These are phyloP conservation scores for Conistra vaccinii DNA, from an alignment of 2,888 invertebrate genomes.

Conservation along the genomic window DNA sequence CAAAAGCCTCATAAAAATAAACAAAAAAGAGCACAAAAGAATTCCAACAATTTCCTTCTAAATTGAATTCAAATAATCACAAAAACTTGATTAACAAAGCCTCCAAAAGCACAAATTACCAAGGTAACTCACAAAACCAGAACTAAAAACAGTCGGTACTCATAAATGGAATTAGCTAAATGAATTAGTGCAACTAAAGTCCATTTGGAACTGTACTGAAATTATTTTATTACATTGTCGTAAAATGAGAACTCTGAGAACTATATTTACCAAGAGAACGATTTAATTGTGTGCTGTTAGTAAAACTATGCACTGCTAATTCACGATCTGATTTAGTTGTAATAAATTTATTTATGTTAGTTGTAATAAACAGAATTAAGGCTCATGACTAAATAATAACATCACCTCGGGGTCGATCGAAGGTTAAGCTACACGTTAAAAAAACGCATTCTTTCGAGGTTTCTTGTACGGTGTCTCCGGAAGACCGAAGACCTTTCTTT, in stretches of 20 bases:
- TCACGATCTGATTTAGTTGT: background rate
- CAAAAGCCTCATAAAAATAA: background rate
- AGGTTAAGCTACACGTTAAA: too few species aligned
- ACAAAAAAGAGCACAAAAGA: conserved; percentile 3
- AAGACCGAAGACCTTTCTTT: too few species aligned
- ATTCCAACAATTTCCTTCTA: conserved; percentile 2
- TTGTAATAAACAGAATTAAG: background rate
- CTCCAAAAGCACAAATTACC: conserved; percentile 28
- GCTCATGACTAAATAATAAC: too few species aligned
- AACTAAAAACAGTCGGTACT: conserved; percentile 37
- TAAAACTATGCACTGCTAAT: background rate
- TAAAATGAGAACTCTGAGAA: conserved; percentile 38
- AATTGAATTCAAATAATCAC: conserved; percentile 38
- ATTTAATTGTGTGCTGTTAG: conserved; percentile 28
- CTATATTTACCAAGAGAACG: conserved; percentile 26
- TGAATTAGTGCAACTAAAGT: conserved; percentile 50
- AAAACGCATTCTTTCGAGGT: background rate
- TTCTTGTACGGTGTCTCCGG: background rate
- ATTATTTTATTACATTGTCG: conserved; percentile 42
- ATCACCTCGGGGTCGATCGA: too few species aligned
- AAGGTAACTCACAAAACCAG: conserved; percentile 25
- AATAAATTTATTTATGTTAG: background rate
- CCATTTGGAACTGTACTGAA: conserved; percentile 30
- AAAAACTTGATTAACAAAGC: conserved; percentile 14
- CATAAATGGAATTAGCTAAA: conserved; percentile 44